A percentile compares a stretch with the other conserved stretches of the same genome.
Evolutionary conservation across 2,888 invertebrate species (phyloP).

Genomic region (Osmoderma eremita): DNA sequence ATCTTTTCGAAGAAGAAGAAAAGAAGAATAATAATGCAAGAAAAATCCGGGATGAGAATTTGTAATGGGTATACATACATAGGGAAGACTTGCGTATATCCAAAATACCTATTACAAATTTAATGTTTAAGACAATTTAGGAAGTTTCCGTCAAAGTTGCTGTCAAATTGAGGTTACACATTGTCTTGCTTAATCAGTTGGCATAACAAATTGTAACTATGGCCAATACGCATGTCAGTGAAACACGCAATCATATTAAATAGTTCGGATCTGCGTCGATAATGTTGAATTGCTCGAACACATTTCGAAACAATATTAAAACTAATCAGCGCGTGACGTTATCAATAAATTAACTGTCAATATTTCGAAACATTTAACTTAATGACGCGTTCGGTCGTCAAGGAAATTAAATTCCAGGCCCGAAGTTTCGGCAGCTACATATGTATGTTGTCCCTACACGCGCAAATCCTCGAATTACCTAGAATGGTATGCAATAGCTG

Average conservation of each 20-base stretch:
- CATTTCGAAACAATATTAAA: constrained; percentile 24
- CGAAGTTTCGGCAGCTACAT: constrained; percentile 14
- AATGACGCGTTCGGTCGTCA: constrained; percentile 19
- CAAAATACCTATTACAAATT: background rate
- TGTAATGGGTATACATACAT: background rate
- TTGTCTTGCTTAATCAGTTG: constrained; percentile 19
- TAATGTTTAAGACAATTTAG: constrained; percentile 1
- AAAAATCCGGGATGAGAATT: background rate
- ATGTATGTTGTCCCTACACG: background rate
- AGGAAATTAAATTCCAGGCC: constrained; percentile 23
- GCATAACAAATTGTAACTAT: constrained; percentile 15
- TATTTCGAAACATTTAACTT: constrained; percentile 28
- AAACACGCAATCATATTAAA: background rate
- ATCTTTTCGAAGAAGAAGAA: too few species aligned
- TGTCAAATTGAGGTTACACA: background rate
- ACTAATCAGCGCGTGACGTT: constrained; percentile 28
- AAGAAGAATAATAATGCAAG: background rate
- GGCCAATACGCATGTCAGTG: constrained; percentile 17
- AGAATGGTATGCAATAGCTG: too few species aligned
- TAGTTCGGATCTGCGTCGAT: background rate
- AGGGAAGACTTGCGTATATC: too few species aligned
- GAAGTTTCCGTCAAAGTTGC: background rate
- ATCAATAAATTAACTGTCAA: constrained; percentile 28
- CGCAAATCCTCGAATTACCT: too few species aligned
- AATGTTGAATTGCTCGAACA: constrained; percentile 26